phyloP scores from a whole-genome alignment of 2,888 invertebrate genomes.

The Nasonovia ribisnigri region DNA sequence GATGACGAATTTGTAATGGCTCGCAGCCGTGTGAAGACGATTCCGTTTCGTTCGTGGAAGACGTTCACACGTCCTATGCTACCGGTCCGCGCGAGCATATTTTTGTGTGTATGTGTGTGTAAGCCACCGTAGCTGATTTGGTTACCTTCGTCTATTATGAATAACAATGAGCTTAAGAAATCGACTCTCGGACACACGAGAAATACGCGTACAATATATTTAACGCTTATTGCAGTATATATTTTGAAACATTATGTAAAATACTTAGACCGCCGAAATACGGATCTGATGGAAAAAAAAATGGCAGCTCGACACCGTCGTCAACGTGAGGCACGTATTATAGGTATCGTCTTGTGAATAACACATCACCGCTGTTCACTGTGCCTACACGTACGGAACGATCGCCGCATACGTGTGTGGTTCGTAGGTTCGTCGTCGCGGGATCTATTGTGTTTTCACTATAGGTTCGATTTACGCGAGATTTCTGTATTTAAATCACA shows the following conservation, averaged over 20 bases:
- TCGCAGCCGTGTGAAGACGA: constrained; percentile 53
- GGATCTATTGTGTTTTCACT: neutral
- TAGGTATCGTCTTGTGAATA: neutral
- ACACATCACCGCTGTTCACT: neutral
- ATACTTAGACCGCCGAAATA: neutral
- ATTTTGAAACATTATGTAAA: constrained; percentile 19
- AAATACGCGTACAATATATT: neutral
- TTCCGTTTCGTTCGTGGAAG: neutral
- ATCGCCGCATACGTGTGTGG: neutral
- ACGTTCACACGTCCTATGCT: constrained; percentile 58
- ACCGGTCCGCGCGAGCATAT: neutral
- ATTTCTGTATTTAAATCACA: constrained; percentile 54
- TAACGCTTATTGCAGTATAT: neutral
- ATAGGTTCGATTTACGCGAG: neutral
- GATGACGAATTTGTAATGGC: constrained; percentile 63
- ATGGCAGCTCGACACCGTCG: neutral
- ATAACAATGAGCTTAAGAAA: constrained; percentile 59
- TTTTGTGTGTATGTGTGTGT: neutral
- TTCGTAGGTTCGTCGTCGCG: neutral
- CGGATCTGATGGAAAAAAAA: neutral
- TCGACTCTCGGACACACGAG: constrained; percentile 34
- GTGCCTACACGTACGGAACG: neutral
- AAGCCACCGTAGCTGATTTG: constrained; percentile 59
- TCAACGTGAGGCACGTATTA: neutral
- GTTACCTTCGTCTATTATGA: constrained; percentile 55